phyloP scores from a whole-genome alignment of 1,140 invertebrate species.

The Dendrolimus kikuchii region DNA sequence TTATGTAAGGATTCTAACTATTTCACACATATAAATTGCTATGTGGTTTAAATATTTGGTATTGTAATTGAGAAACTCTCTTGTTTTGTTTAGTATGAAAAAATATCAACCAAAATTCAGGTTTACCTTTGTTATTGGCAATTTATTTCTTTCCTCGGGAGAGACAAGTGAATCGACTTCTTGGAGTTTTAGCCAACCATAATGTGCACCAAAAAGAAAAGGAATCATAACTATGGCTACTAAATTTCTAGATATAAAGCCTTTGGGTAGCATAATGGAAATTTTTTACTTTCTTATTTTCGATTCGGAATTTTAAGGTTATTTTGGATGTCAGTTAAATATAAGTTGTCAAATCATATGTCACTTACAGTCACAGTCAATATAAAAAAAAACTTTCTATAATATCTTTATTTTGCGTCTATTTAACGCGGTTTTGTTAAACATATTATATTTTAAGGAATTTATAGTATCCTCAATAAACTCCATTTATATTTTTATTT shows the following conservation, averaged over 20 bases:
- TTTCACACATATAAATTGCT: no score
- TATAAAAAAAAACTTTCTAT: no score
- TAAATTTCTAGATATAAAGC: conserved; percentile 60
- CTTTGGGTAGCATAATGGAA: conserved; percentile 19
- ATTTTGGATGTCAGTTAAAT: neutral
- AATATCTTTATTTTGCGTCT: no score
- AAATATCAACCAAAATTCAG: neutral
- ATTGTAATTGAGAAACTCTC: neutral
- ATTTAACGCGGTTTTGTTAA: no score
- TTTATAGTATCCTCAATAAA: no score
- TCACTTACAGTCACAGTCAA: no score
- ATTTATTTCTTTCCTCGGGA: conserved; percentile 53
- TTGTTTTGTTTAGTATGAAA: conserved; percentile 2
- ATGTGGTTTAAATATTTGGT: no score
- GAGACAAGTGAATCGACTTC: conserved; percentile 61
- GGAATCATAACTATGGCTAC: conserved; percentile 67
- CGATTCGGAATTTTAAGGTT: neutral
- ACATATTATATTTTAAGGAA: no score
- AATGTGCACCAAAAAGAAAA: conserved; percentile 63
- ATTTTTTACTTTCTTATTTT: conserved; percentile 4
- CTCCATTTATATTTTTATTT: no score
- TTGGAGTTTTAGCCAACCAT: conserved; percentile 71
- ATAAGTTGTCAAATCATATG: no score
- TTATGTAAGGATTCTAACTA: no score
- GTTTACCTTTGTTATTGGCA: conserved; percentile 52